A percentile compares a stretch with the other conserved stretches of the same genome.
Evolutionary conservation across 2,113 vertebrate species (phyloP).

Genomic region (Elachura formosa): DNA sequence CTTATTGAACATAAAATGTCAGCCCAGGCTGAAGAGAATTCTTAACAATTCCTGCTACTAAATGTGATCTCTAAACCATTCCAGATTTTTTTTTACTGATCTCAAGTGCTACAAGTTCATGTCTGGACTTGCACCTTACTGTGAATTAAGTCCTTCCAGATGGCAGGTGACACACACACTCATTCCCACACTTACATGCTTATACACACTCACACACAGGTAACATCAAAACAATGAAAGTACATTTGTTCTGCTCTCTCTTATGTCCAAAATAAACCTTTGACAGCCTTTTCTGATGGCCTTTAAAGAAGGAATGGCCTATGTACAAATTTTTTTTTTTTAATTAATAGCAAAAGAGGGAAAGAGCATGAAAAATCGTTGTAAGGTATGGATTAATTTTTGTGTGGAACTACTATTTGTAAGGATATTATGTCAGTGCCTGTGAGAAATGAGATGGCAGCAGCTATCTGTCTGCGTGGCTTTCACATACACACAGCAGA

Average conservation of each 20-base stretch:
- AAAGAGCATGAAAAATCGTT: background rate
- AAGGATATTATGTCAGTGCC: background rate
- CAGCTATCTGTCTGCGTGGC: background rate
- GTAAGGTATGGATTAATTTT: background rate
- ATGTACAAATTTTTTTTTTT: rapidly evolving
- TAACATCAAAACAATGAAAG: background rate
- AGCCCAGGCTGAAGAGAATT: background rate
- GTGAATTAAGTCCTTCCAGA: background rate
- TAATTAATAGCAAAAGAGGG: background rate
- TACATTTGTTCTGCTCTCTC: background rate
- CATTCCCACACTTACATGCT: background rate
- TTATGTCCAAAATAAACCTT: background rate
- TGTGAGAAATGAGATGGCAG: background rate
- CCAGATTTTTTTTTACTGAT: background rate
- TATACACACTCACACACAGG: background rate
- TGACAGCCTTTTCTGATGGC: background rate
- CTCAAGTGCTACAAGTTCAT: background rate
- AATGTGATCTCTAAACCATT: background rate
- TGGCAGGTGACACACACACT: background rate
- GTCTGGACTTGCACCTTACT: background rate
- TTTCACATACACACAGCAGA: background rate
- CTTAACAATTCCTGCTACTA: background rate
- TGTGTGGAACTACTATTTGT: background rate
- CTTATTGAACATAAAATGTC: background rate
- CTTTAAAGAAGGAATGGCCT: background rate